Conservation (phyloP, 2,888 invertebrate species). For the Epirrhoe alternata region DNA sequence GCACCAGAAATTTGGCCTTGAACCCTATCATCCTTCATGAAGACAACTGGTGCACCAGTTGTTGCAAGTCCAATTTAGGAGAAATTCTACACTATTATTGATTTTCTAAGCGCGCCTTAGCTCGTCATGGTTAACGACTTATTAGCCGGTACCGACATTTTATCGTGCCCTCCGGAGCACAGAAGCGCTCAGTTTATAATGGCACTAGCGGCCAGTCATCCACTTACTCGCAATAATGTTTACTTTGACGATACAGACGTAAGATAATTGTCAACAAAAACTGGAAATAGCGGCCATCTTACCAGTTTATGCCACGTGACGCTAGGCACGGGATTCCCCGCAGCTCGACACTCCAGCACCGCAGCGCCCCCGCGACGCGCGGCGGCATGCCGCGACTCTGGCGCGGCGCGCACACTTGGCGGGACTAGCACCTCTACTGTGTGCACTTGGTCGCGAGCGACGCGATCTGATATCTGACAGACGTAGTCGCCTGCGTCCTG, state of each 20-base stretch:
- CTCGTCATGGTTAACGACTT: too few relatives aligned
- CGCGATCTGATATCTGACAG: conserved; percentile 89
- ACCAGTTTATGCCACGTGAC: conserved; percentile 90
- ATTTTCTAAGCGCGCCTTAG: too few relatives aligned
- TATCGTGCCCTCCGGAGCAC: too few relatives aligned
- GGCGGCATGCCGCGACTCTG: conserved; percentile 87
- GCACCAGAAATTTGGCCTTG: too few relatives aligned
- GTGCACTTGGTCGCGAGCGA: conserved; percentile 88
- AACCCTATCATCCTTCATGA: too few relatives aligned
- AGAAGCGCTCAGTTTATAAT: neutral
- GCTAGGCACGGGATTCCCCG: conserved; percentile 89
- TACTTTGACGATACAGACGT: too few relatives aligned
- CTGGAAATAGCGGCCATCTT: conserved; percentile 34
- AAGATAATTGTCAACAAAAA: neutral
- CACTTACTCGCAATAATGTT: too few relatives aligned
- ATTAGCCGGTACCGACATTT: too few relatives aligned
- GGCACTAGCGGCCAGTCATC: neutral
- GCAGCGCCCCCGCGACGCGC: conserved; percentile 88
- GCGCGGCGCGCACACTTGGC: conserved; percentile 88
- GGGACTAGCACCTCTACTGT: conserved; percentile 90
- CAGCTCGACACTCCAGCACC: conserved; percentile 88
- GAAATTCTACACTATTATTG: too few relatives aligned
- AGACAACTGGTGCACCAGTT: too few relatives aligned
- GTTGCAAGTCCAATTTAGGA: too few relatives aligned
- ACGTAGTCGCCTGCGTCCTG: conserved; percentile 90